Base-by-base conservation (phyloP, 2,888 invertebrate species). In the Aromia moschata region DNA sequence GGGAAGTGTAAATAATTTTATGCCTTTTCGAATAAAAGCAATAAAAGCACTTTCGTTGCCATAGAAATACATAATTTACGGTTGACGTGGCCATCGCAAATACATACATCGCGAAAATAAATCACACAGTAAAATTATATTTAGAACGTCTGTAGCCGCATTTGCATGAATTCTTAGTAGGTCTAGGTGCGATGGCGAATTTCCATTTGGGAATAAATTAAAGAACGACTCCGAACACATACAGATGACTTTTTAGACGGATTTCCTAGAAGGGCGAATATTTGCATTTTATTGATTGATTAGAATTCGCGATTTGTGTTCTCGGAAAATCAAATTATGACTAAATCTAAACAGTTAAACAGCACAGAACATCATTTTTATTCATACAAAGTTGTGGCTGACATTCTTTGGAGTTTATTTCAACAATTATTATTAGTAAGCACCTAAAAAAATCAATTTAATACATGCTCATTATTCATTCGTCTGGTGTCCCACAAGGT, bases 1-100 rank as follows among this genome's bases (percentile, higher is more conserved):
- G n/a, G 51, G 51, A 63, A 53, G 60, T 64, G 60, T 56, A 57
- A 64, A 64, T 60, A 60, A 64, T 52, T 41, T 52, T 52, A 52
- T 41, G 52, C 31, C 40, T 12, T 7, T 52, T 52, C 52, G 30
- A 52, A 52, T 25, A 31, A 52, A 52, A 52, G 25, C 52, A 52
- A 41, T 52, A 41, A 52, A 11, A 52, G 38, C 52, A 12, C 7
- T 41, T 40, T 41, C 37, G n/a, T 7, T 41, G 52, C 52, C 52
- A 33, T 41, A 52, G 41, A 30, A 52, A 52, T 41, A 41, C n/a
- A n/a, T 52, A 41, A 52, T 52, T 52, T 52, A 52, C 52, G 16
- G 41, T 31, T 30, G 31, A 25, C 14, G 17, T 5, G 31, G 31
- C 9, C n/a, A 31, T 45, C n/a, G 45, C 45, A 15, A 45, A 45